phyloP scores from a whole-genome alignment of 2,888 invertebrate species.

The Octonoba sinensis region DNA sequence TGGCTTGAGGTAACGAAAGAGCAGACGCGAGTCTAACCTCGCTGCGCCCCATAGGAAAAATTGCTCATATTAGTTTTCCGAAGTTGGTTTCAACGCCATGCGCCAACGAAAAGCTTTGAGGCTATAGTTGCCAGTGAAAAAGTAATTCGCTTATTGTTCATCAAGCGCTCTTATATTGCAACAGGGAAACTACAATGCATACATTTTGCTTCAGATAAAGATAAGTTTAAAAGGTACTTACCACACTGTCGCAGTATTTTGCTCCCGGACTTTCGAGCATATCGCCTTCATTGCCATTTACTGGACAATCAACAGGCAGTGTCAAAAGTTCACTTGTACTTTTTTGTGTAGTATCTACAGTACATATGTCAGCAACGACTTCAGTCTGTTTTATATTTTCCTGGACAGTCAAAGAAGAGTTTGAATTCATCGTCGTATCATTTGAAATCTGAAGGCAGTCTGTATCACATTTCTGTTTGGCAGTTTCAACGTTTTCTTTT shows the following conservation, averaged over 20 bases:
- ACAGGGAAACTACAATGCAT: no score
- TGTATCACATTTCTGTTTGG: constrained; percentile 12
- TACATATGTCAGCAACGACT: neutral
- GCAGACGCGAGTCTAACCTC: no score
- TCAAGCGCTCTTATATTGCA: no score
- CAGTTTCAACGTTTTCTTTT: neutral
- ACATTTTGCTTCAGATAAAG: no score
- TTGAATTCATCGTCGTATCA: no score
- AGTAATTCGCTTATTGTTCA: no score
- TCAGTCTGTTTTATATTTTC: neutral
- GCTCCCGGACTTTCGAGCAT: constrained; percentile 12
- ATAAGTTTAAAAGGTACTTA: constrained; percentile 14
- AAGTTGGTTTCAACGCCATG: no score
- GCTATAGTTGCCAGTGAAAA: no score
- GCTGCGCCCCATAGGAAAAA: no score
- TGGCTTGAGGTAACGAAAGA: no score
- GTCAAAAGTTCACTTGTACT: neutral
- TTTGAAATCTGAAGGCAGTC: neutral
- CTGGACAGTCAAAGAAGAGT: constrained; percentile 2
- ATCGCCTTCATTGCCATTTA: neutral
- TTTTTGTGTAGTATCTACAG: neutral
- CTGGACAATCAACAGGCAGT: constrained; percentile 5
- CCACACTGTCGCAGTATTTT: constrained; percentile 31
- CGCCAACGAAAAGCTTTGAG: no score
- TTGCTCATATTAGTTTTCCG: no score